Evolutionary conservation across 2,113 vertebrate species (phyloP).

Genomic region (Suncus etruscus): DNA sequence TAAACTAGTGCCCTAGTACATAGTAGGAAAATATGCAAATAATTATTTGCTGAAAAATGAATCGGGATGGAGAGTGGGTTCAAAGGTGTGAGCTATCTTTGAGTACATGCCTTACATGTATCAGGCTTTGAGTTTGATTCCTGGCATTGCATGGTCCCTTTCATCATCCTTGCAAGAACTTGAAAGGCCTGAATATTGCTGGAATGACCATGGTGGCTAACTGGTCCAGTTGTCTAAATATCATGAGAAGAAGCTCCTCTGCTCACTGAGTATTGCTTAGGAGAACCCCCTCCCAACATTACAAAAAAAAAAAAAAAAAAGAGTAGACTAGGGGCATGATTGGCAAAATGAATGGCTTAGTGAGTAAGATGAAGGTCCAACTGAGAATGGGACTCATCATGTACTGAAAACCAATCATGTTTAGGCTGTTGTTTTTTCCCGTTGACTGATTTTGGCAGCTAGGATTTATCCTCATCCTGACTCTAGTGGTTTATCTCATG

Average conservation of each 20-base stretch:
- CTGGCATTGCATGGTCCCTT: too few relatives aligned
- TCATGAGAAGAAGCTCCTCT: too few relatives aligned
- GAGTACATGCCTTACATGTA: background rate
- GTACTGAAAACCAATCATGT: background rate
- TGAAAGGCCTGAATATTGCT: too few relatives aligned
- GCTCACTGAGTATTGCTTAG: too few relatives aligned
- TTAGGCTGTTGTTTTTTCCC: constrained; percentile 12
- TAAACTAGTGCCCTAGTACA: background rate
- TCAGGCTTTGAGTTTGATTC: background rate
- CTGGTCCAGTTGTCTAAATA: too few relatives aligned
- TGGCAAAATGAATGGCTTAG: background rate
- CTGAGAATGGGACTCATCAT: background rate
- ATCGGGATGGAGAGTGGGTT: background rate
- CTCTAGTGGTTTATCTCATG: background rate
- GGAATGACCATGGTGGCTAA: too few relatives aligned
- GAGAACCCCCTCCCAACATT: too few relatives aligned
- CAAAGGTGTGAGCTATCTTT: background rate
- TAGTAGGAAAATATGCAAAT: background rate
- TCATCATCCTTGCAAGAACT: too few relatives aligned
- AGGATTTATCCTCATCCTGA: constrained; percentile 4
- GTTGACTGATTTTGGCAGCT: background rate
- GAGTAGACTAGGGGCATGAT: background rate
- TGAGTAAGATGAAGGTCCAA: background rate
- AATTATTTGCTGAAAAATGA: constrained; percentile 35
- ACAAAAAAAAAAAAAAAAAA: background rate